Base-by-base conservation (phyloP, 2,113 vertebrate genomes). In the Dasypus novemcinctus region DNA sequence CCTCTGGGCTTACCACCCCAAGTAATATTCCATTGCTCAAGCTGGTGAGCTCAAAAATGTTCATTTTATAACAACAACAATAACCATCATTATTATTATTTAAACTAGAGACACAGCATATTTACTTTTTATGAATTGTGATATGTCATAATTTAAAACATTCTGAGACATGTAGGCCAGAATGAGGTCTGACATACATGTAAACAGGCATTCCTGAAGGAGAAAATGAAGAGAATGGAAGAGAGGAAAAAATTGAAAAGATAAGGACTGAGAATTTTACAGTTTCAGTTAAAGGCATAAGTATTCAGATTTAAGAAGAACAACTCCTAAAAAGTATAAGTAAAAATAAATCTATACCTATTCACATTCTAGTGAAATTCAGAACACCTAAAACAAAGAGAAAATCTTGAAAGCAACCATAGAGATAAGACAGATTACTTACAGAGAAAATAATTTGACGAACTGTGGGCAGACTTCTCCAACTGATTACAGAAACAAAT, bases 271-370 rank as follows among this genome's bases (percentile, higher is more conserved):
- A 63, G 75, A 68, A 36, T 52, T 80, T 86, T 33, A 25, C 71
- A 43, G 2, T 46, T 80, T 46, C 33, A 81, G 57, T 15, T 23
- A 72, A 89, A 64, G 36, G 46, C 33, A 15, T 90, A 80, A 41
- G 31, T 52, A 68, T 91, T 88, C 74, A 72, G 84, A 93, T 20
- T 93, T 43, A 88, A 88, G 64, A 88, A 13, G 64, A n/a, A 84
- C 29, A 81, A 85, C 54, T 74, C 12, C 33, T 20, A 94, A 29
- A n/a, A 7, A 38, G 46, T 31, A 36, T 66, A 74, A 79, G 12
- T 57, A 23, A 87, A 74, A 72, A 46, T 36, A 57, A 94, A 71
- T 31, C 15, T 27, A 49, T 27, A 76, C 38, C 27, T 76, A 61
- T 36, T 71, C 14, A 52, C 25, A 80, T 33, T 43, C 23, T 54